Evolutionary conservation across 2,113 vertebrate species (phyloP).

Genomic region (Rissa tridactyla): DNA sequence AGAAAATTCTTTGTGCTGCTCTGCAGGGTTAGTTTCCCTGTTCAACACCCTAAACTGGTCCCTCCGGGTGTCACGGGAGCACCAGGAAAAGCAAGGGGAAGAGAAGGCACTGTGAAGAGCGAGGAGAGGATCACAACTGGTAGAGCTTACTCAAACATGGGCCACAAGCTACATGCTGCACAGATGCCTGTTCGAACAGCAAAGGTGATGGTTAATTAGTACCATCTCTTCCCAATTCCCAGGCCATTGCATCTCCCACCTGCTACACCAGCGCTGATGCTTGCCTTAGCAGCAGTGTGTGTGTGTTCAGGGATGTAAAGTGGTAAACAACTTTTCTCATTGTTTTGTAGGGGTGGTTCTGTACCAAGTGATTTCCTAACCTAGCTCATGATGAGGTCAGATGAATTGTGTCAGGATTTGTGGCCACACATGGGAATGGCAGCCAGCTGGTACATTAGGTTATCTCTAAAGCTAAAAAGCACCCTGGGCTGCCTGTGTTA

Average conservation of each 20-base stretch:
- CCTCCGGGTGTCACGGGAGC: background rate
- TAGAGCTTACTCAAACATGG: background rate
- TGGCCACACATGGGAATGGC: background rate
- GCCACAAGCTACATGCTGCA: too few relatives aligned
- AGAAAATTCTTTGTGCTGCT: background rate
- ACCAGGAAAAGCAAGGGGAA: background rate
- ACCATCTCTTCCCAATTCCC: background rate
- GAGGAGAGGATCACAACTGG: background rate
- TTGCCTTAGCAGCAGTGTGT: background rate
- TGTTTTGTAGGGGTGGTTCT: background rate
- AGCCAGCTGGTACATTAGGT: background rate
- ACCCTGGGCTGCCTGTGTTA: background rate
- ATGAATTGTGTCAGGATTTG: background rate
- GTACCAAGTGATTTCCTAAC: background rate
- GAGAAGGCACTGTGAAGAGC: background rate
- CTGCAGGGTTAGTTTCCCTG: background rate
- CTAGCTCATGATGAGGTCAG: background rate
- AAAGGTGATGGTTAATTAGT: background rate
- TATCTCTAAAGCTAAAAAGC: background rate
- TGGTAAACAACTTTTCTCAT: background rate
- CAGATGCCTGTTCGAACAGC: background rate
- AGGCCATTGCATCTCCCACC: background rate
- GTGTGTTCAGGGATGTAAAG: background rate
- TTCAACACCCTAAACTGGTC: background rate
- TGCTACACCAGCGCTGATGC: background rate